Evolutionary conservation across 2,888 invertebrate genomes (phyloP).

Genomic region (Helicoverpa assulta): DNA sequence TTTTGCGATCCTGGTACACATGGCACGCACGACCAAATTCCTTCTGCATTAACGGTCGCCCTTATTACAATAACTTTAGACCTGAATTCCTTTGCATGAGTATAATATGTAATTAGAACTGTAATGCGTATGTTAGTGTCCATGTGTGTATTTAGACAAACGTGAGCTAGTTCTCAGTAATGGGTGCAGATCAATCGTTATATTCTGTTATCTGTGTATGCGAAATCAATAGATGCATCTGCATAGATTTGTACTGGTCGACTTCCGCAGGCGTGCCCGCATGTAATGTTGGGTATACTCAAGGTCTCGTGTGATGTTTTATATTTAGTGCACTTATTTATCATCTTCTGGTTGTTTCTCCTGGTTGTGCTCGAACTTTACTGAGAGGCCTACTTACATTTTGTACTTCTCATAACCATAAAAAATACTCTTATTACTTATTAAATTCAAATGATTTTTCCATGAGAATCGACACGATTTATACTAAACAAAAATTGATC

Average conservation of each 20-base stretch:
- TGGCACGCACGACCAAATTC: slow-evolving; percentile 40
- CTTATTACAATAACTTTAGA: slow-evolving; percentile 30
- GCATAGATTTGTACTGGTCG: slow-evolving; percentile 44
- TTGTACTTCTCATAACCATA: too few relatives aligned
- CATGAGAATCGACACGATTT: too few relatives aligned
- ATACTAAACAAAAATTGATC: too few relatives aligned
- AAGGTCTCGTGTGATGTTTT: slow-evolving; percentile 40
- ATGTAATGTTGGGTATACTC: slow-evolving; percentile 35
- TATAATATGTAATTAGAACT: slow-evolving; percentile 51
- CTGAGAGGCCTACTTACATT: too few relatives aligned
- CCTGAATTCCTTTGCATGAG: slow-evolving; percentile 27
- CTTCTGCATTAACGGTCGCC: slow-evolving; percentile 16
- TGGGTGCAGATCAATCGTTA: slow-evolving; percentile 62
- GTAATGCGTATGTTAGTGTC: slow-evolving; percentile 29
- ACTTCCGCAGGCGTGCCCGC: slow-evolving; percentile 64
- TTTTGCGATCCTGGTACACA: slow-evolving; percentile 51
- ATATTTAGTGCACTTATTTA: neutral
- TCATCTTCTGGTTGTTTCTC: neutral
- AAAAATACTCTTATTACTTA: too few relatives aligned
- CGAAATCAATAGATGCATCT: slow-evolving; percentile 69
- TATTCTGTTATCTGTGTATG: slow-evolving; percentile 59
- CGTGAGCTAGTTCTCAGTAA: slow-evolving; percentile 56
- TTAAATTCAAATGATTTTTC: too few relatives aligned
- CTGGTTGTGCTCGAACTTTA: too few relatives aligned
- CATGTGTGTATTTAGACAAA: slow-evolving; percentile 61